Evolutionary conservation across 2,113 vertebrate genomes (phyloP).

Genomic region (Fregata magnificens): DNA sequence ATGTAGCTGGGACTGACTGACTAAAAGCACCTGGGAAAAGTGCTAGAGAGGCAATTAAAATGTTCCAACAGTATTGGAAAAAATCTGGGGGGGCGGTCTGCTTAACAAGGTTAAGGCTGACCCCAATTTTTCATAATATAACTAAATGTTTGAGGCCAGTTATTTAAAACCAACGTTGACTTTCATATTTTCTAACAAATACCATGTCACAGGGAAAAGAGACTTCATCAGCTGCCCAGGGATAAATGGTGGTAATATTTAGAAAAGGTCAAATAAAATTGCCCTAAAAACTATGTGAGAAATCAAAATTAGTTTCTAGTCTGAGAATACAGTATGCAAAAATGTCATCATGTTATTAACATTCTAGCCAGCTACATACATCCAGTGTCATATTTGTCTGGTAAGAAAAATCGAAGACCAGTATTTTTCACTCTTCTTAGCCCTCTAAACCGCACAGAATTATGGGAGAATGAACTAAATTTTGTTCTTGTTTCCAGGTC

Average conservation of each 20-base stretch:
- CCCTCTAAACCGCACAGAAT: neutral
- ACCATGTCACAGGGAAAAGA: neutral
- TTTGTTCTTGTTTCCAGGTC: neutral
- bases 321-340: conserved; percentile 18
- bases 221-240: neutral
- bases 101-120: neutral
- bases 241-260: conserved; percentile 27
- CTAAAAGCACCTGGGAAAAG: neutral
- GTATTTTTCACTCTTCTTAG: neutral
- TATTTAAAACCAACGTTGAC: neutral
- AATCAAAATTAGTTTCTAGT: conserved; percentile 17
- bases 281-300: conserved; percentile 1
- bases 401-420: neutral
- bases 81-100: neutral
- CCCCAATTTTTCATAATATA: neutral
- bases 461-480: neutral
- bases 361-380: neutral
- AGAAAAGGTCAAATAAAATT: conserved; percentile 55
- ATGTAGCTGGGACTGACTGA: neutral
- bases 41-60: neutral
- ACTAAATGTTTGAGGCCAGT: neutral
- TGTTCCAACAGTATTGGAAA: neutral
- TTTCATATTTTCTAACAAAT: conserved; percentile 23
- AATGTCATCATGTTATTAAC: neutral
- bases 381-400: neutral